These are phyloP conservation scores for Andrena camellia DNA, from an alignment of 2,888 invertebrate genomes.

Conservation along the genomic window DNA sequence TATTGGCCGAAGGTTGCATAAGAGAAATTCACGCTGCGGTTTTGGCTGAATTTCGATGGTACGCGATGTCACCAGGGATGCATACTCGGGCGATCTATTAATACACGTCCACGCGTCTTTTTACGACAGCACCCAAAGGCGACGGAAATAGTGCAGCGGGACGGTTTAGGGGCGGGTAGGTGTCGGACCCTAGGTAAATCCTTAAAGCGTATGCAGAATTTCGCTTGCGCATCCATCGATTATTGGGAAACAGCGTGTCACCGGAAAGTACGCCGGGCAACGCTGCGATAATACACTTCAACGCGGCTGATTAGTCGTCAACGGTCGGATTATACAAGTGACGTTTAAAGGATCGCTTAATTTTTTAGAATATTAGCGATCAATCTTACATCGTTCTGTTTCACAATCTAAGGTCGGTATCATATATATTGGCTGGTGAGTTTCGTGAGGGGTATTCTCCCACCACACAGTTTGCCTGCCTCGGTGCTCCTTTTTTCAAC, in stretches of 20 bases:
- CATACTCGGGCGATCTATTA: conserved; percentile 72
- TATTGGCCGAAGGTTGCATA: conserved; percentile 52
- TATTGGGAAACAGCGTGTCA: neutral
- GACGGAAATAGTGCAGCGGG: conserved; percentile 73
- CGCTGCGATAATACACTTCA: neutral
- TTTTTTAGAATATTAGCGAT: too few relatives aligned
- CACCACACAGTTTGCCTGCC: too few relatives aligned
- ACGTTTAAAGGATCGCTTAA: neutral
- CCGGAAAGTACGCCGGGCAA: neutral
- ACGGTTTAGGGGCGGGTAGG: conserved; percentile 60
- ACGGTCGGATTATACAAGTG: neutral
- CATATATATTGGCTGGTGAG: too few relatives aligned
- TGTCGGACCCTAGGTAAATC: conserved; percentile 47
- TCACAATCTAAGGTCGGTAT: too few relatives aligned
- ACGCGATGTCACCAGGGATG: conserved; percentile 65
- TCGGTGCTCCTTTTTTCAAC: too few relatives aligned
- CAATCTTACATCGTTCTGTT: too few relatives aligned
- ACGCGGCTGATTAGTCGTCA: neutral
- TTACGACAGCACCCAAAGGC: conserved; percentile 65
- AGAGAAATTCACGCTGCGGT: conserved; percentile 62
- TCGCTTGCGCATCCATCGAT: conserved; percentile 12
- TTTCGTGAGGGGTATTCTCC: too few relatives aligned
- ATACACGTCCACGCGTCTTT: conserved; percentile 73
- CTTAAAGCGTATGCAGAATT: conserved; percentile 44
- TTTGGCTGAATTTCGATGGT: conserved; percentile 70